Evolutionary conservation across 2,888 invertebrate species (phyloP).

Genomic region (Ecliptopera silaceata): DNA sequence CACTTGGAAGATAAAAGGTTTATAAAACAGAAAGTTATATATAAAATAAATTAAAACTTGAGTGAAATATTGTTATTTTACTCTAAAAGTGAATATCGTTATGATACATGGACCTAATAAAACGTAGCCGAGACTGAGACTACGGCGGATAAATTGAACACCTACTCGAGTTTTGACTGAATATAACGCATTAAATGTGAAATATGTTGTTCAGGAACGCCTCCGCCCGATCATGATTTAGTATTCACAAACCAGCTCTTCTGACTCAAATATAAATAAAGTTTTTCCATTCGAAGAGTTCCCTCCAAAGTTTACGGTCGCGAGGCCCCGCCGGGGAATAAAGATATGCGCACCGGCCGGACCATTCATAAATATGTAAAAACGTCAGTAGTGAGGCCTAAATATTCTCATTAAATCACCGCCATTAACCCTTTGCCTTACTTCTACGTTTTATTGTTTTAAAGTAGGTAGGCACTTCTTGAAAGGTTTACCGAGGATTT

Average conservation of each 20-base stretch:
- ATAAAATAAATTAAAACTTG: slow-evolving; percentile 12
- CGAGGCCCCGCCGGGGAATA: slow-evolving; percentile 63
- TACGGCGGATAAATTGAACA: slow-evolving; percentile 28
- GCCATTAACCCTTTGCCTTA: slow-evolving; percentile 39
- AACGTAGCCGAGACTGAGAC: slow-evolving; percentile 19
- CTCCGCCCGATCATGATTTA: slow-evolving; percentile 59
- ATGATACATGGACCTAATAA: slow-evolving; percentile 18
- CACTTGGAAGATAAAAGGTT: slow-evolving; percentile 11
- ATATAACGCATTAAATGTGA: slow-evolving; percentile 39
- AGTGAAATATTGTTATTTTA: slow-evolving; percentile 13
- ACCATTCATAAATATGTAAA: slow-evolving; percentile 56
- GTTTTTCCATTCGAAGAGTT: slow-evolving; percentile 75
- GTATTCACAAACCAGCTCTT: slow-evolving; percentile 71
- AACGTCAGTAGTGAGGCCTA: slow-evolving; percentile 37
- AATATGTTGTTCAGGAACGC: slow-evolving; percentile 42
- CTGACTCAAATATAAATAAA: slow-evolving; percentile 77
- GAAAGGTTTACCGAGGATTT: not conserved
- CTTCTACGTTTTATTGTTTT: slow-evolving; percentile 10
- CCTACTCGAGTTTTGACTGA: slow-evolving; percentile 32
- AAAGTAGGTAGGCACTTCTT: not conserved
- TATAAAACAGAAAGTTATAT: slow-evolving; percentile 8
- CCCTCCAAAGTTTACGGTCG: slow-evolving; percentile 65
- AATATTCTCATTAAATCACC: slow-evolving; percentile 37
- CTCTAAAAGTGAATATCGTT: slow-evolving; percentile 22
- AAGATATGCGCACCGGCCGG: slow-evolving; percentile 59